A percentile compares a stretch with the other conserved stretches of the same genome.
Evolutionary conservation across 2,888 invertebrate genomes (phyloP).

Genomic region (Dasypogon diadema): DNA sequence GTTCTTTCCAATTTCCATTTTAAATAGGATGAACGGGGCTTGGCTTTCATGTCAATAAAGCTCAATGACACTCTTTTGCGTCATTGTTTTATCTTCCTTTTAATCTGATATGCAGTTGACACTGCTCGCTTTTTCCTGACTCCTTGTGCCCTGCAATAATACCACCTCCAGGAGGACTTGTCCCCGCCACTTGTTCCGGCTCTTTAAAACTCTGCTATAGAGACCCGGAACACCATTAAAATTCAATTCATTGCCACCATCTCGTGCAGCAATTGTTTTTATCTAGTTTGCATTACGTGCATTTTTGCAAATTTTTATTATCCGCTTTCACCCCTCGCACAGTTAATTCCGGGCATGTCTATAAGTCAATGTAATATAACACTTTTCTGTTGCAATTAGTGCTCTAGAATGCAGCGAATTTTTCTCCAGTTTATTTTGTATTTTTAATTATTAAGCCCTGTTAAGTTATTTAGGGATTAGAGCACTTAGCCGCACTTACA

Average conservation of each 20-base stretch:
- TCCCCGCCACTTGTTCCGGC: background rate
- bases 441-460: constrained; percentile 35
- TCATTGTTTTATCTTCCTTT: constrained; percentile 36
- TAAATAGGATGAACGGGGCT: constrained; percentile 15
- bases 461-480: constrained; percentile 36
- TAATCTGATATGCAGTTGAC: constrained; percentile 46
- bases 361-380: background rate
- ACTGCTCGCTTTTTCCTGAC: background rate
- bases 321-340: no score
- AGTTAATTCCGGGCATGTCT: background rate
- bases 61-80: constrained; percentile 31
- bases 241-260: constrained; percentile 43
- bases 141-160: background rate
- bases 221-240: constrained; percentile 38
- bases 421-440: constrained; percentile 8
- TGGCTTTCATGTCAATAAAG: constrained; percentile 28
- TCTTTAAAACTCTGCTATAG: constrained; percentile 19
- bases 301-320: background rate
- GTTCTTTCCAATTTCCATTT: constrained; percentile 41
- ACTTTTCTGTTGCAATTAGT: background rate
- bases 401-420: constrained; percentile 3
- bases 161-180: background rate
- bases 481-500: constrained; percentile 5
- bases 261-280: constrained; percentile 22
- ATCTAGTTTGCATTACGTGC: constrained; percentile 34